Conservation (phyloP, 2,113 vertebrate species). For the Gambusia holbrooki region DNA sequence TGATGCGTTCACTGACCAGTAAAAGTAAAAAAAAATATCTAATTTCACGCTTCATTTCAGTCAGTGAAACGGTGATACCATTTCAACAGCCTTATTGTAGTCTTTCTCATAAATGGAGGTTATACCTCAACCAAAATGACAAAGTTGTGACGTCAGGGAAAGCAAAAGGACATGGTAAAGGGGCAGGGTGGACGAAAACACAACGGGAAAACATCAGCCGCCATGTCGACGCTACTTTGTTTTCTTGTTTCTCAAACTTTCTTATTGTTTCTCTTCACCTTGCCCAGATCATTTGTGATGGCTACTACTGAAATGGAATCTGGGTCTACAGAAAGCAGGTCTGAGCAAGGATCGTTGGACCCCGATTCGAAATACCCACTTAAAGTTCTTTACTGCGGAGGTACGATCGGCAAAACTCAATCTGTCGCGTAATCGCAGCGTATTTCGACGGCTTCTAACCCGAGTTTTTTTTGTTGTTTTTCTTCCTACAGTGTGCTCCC, state of each 20-base stretch:
- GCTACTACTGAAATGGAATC: constrained; percentile 88
- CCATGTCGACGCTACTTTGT: neutral
- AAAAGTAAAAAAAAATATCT: too few relatives aligned
- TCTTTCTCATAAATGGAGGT: too few relatives aligned
- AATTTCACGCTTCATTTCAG: too few relatives aligned
- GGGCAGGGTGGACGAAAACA: too few relatives aligned
- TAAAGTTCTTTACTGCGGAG: constrained; percentile 97
- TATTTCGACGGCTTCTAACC: neutral
- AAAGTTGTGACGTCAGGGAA: too few relatives aligned
- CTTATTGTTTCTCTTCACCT: neutral
- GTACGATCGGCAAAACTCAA: constrained; percentile 64
- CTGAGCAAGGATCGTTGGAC: constrained; percentile 79
- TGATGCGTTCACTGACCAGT: too few relatives aligned
- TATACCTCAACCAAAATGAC: too few relatives aligned
- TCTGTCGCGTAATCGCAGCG: neutral
- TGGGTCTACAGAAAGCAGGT: constrained; percentile 82
- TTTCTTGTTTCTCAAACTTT: neutral
- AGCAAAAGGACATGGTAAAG: too few relatives aligned
- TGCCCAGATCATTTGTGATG: constrained; percentile 71
- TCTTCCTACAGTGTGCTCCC: constrained; percentile 79
- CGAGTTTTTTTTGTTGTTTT: neutral
- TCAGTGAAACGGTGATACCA: too few relatives aligned
- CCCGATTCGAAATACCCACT: constrained; percentile 86
- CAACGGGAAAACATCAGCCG: neutral
- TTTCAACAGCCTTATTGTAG: too few relatives aligned